Conservation (phyloP, 2,797 vertebrate genomes). For the Hephaestus fuliginosus region DNA sequence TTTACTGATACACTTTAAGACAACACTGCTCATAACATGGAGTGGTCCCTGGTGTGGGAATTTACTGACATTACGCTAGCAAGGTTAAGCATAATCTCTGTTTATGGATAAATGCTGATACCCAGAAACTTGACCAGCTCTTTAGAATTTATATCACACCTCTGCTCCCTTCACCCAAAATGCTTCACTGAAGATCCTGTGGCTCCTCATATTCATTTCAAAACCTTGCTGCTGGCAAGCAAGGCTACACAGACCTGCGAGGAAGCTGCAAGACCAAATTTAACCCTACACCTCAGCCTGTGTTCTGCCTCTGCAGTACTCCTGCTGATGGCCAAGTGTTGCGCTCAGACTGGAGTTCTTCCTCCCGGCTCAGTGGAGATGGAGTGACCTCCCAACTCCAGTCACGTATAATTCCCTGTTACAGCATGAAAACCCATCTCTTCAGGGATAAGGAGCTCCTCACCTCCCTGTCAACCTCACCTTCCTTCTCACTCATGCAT, state of each 20-base stretch:
- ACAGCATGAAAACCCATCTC: slow-evolving; percentile 42
- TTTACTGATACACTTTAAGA: too few species aligned
- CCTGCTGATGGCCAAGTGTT: slow-evolving; percentile 16
- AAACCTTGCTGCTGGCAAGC: slow-evolving; percentile 11
- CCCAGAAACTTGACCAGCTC: too few species aligned
- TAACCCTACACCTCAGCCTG: slow-evolving; percentile 6
- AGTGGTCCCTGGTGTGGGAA: too few species aligned
- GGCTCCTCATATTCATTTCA: slow-evolving; percentile 20
- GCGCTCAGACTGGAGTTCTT: slow-evolving; percentile 30
- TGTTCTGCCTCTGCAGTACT: background rate
- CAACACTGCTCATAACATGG: too few species aligned
- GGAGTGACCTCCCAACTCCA: slow-evolving; percentile 34
- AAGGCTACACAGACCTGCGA: slow-evolving; percentile 1
- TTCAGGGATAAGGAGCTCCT: slow-evolving; percentile 35
- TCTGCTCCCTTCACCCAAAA: too few species aligned
- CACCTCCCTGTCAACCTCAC: slow-evolving; percentile 21
- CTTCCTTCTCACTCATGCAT: background rate
- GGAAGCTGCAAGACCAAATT: slow-evolving; percentile 29
- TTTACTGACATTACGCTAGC: too few species aligned
- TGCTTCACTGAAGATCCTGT: slow-evolving; percentile 1
- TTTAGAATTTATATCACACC: too few species aligned
- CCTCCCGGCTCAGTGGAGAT: slow-evolving; percentile 27
- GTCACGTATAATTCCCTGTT: slow-evolving; percentile 36
- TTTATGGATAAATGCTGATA: too few species aligned
- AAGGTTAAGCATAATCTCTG: too few species aligned